A percentile compares a stretch with the other conserved stretches of the same genome.
Evolutionary conservation across 1,140 invertebrate genomes (phyloP).

Genomic region (Protaetia brevitarsis): DNA sequence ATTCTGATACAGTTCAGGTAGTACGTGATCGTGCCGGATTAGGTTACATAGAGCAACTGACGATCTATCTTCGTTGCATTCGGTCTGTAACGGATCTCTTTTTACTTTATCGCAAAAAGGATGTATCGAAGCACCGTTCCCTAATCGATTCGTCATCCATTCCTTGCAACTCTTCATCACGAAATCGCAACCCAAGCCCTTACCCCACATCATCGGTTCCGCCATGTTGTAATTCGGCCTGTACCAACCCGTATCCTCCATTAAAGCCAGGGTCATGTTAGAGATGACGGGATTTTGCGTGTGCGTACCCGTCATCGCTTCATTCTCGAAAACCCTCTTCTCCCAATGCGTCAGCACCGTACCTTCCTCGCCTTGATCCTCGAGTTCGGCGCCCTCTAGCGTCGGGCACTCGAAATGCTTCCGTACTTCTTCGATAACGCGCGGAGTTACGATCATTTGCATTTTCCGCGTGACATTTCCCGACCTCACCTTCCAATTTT

Average conservation of each 20-base stretch:
- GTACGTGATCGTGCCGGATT: constrained; percentile 71
- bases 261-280: constrained; percentile 89
- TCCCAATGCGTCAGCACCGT: constrained; percentile 98
- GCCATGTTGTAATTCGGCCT: constrained; percentile 88
- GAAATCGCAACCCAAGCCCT: constrained; percentile 88
- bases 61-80: constrained; percentile 89
- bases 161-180: constrained; percentile 92
- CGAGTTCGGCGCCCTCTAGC: constrained; percentile 94
- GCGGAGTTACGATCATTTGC: constrained; percentile 90
- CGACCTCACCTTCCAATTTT: constrained; percentile 80
- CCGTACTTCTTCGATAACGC: constrained; percentile 80
- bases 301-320: constrained; percentile 99
- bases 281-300: constrained; percentile 98
- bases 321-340: constrained; percentile 98
- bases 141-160: constrained; percentile 80
- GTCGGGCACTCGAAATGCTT: constrained; percentile 86
- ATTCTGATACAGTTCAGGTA: constrained; percentile 88
- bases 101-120: constrained; percentile 95
- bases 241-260: constrained; percentile 99
- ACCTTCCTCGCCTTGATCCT: constrained; percentile 97
- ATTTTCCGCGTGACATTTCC: constrained; percentile 72
- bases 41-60: constrained; percentile 96
- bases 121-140: constrained; percentile 69
- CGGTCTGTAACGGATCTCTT: constrained; percentile 86
- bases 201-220: constrained; percentile 86